These are phyloP conservation scores for Stylophora pistillata DNA, from an alignment of 64 coral and sea anemone genomes.

Conservation along the genomic window DNA sequence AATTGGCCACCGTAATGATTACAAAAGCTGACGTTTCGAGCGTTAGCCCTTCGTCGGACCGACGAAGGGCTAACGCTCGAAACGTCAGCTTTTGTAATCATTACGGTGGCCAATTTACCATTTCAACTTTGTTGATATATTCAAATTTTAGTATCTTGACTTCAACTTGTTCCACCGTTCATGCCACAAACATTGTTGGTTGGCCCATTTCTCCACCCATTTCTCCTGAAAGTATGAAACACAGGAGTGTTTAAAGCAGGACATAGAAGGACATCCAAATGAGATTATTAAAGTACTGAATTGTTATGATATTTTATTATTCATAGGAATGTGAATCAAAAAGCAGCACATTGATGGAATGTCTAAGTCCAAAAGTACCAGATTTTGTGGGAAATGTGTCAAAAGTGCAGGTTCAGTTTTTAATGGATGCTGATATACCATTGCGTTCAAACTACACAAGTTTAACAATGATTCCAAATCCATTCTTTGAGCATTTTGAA, in stretches of 20 bases:
- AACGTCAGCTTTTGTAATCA: too few species aligned
- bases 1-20: too few species aligned
- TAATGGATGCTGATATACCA: slow-evolving; percentile 62
- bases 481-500: slow-evolving; percentile 56
- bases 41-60: too few species aligned
- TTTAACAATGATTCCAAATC: slow-evolving; percentile 56
- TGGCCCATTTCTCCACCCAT: too few species aligned
- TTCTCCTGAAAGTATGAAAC: too few species aligned
- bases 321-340: slow-evolving; percentile 50
- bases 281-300: background rate
- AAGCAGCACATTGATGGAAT: slow-evolving; percentile 54
- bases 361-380: slow-evolving; percentile 62
- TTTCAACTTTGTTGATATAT: too few species aligned
- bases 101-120: too few species aligned
- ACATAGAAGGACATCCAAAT: background rate
- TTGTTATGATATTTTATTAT: background rate
- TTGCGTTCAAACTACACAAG: slow-evolving; percentile 45
- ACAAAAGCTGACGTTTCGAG: too few species aligned
- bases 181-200: too few species aligned
- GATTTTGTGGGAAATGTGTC: slow-evolving; percentile 55
- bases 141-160: too few species aligned
- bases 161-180: too few species aligned
- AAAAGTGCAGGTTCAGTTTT: slow-evolving; percentile 55
- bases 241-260: background rate
- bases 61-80: too few species aligned